Evolutionary conservation across 2,888 invertebrate species (phyloP).

Genomic region (Linnaemya tessellans): DNA sequence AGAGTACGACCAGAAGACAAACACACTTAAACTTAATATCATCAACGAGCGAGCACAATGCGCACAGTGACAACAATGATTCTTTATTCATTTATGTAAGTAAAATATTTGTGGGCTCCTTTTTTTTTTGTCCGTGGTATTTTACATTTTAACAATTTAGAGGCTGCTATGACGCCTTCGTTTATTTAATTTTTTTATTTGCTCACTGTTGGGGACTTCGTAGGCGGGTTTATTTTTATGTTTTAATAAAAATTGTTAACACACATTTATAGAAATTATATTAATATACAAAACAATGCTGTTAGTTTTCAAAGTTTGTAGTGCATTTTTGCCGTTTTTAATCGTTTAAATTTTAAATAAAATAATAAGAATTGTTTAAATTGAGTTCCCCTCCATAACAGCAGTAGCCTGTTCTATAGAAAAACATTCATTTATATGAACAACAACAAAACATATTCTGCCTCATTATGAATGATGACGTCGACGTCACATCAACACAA

Average conservation of each 20-base stretch:
- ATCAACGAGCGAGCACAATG: too few relatives aligned
- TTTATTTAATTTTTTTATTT: background rate
- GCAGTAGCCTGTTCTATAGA: too few relatives aligned
- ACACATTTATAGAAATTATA: background rate
- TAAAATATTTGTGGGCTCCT: slow-evolving; percentile 1
- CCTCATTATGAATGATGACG: too few relatives aligned
- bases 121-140: background rate
- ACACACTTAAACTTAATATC: slow-evolving; percentile 21
- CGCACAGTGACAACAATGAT: slow-evolving; percentile 58
- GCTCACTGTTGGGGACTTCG: background rate
- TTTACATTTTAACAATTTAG: background rate
- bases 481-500: too few relatives aligned
- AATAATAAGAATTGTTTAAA: too few relatives aligned
- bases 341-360: too few relatives aligned
- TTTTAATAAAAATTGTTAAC: background rate
- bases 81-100: slow-evolving; percentile 38
- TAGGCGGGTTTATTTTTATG: background rate
- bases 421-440: too few relatives aligned
- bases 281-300: slow-evolving; percentile 7
- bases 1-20: slow-evolving; percentile 27
- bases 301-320: background rate
- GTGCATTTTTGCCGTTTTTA: background rate
- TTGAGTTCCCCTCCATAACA: too few relatives aligned
- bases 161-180: background rate
- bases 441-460: too few relatives aligned